Evolutionary conservation across 2,113 vertebrate species (phyloP), one percentile per base, ranked within the genome.

Genomic region (Hirundichthys speculiger): DNA sequence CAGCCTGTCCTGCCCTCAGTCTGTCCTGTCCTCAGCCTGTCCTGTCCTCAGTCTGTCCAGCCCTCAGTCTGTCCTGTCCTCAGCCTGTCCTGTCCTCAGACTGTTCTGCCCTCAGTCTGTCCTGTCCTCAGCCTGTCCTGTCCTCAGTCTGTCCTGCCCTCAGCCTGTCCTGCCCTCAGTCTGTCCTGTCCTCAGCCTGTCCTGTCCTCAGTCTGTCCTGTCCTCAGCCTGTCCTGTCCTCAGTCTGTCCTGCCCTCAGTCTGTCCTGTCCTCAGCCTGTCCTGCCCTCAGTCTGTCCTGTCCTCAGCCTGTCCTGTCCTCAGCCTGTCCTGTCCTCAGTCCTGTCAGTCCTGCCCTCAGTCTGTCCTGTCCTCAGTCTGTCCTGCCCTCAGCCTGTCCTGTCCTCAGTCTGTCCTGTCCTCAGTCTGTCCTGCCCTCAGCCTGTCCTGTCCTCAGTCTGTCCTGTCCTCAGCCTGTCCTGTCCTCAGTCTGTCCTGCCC

Each of bases 371-470:
- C n/a, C 16, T 45, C 18, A 53, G 16, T 13, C 14, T 43, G 41
- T 34, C 41, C 11, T 20, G 20, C 40, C 22, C 30, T n/a, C 43
- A 67, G 43, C 19, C 55, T 14, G 41, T n/a, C n/a, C n/a, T n/a
- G n/a, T n/a, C n/a, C 16, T 45, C 18, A 53, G 16, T 13, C 14
- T 43, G 41, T 34, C 41, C 25, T 46, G 13, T 27, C 7, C 30
- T n/a, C 43, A 67, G 43, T 19, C 55, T 14, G 41, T n/a, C n/a
- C n/a, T n/a, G n/a, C n/a, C n/a, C 16, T 45, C 18, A 53, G 16
- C 9, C 14, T 43, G 41, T 34, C 41, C 25, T 46, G 13, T 27
- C 7, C 30, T n/a, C 43, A 67, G 43, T 19, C 55, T 14, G 41
- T n/a, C n/a, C n/a, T n/a, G n/a, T n/a, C n/a, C 16, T 45, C 18